Conservation (phyloP, 2,113 vertebrate species). For the Hippocampus barbouri region DNA sequence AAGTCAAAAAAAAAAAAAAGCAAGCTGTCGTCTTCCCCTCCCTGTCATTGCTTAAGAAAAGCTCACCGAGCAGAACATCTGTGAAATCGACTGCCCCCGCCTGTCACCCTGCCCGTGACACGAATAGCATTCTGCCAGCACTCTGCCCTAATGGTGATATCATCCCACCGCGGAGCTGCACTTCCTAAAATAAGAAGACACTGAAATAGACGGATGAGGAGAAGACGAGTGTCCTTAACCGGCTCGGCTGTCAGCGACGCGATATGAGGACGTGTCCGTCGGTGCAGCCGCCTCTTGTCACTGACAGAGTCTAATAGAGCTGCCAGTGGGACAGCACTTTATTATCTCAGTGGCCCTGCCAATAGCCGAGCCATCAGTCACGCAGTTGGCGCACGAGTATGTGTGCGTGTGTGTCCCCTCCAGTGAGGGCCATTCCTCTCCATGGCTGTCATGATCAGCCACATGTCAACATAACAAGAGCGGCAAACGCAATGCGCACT, state of each 20-base stretch:
- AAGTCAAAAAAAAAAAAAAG: not conserved
- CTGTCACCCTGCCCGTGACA: constrained; percentile 66
- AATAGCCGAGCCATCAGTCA: constrained; percentile 71
- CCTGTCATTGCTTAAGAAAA: constrained; percentile 52
- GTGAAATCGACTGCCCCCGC: constrained; percentile 48
- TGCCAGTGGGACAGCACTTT: constrained; percentile 70
- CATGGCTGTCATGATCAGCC: constrained; percentile 50
- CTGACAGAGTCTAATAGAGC: constrained; percentile 71
- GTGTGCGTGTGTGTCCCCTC: not conserved
- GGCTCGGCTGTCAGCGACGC: constrained; percentile 59
- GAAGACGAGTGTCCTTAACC: constrained; percentile 63
- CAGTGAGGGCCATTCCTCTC: constrained; percentile 40
- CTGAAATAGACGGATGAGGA: constrained; percentile 49
- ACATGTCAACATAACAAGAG: constrained; percentile 62
- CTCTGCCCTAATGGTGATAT: constrained; percentile 63
- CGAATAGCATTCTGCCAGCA: constrained; percentile 67
- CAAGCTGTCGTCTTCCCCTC: constrained; percentile 26
- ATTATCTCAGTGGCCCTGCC: constrained; percentile 75
- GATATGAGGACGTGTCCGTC: constrained; percentile 47
- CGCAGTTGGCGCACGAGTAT: not conserved
- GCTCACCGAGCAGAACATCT: constrained; percentile 61
- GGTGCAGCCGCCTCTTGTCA: constrained; percentile 67
- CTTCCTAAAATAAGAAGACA: constrained; percentile 52
- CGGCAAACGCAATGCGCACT: constrained; percentile 11
- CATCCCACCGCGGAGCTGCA: constrained; percentile 43